Evolutionary conservation across 2,797 vertebrate species (phyloP), one percentile per base, ranked within the genome.

Genomic region (Atherinosoma microstoma): DNA sequence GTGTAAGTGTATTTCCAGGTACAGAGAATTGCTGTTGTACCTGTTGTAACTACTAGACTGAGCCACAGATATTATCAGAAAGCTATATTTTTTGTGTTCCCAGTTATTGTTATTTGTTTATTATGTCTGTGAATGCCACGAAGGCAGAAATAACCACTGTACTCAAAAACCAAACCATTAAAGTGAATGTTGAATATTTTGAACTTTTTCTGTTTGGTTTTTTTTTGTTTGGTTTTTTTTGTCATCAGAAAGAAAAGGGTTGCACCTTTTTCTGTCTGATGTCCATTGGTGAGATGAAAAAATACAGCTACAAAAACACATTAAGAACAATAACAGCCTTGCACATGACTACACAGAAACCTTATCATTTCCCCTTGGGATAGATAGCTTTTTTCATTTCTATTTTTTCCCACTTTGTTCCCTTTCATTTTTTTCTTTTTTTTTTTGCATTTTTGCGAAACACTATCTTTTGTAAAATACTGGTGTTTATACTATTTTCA

Each of bases 121-220:
- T 91, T 87, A 82, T 77, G 85, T 93, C 93, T 95, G 92, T 95
- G 94, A 94, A 95, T 67, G 90, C 90, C 91, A 42, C 68, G 66
- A 72, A 56, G 92, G 92, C 86, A 78, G 68, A 93, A 94, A 93
- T 95, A 95, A 95, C 95, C 95, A 95, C 95, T 95, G 94, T 95
- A 95, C 90, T 94, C 91, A 90, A 91, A 92, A 91, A 90, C 90
- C 94, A 94, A 95, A 94, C 90, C 89, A 95, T 95, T 95, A 94
- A 95, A 95, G 90, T 86, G 92, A 95, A 95, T 93, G 93, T 95
- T 90, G 78, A 93, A 91, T 84, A 78, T 92, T 90, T 85, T 84
- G 53, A 73, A 79, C 40, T 72, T 64, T 34, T 73, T 80, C 60
- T 53, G 65, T 65, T n/a, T 32, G 3, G 30, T 32, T 8, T 35